Conservation (phyloP, 2,797 vertebrate genomes). For the Bucorvus abyssinicus region DNA sequence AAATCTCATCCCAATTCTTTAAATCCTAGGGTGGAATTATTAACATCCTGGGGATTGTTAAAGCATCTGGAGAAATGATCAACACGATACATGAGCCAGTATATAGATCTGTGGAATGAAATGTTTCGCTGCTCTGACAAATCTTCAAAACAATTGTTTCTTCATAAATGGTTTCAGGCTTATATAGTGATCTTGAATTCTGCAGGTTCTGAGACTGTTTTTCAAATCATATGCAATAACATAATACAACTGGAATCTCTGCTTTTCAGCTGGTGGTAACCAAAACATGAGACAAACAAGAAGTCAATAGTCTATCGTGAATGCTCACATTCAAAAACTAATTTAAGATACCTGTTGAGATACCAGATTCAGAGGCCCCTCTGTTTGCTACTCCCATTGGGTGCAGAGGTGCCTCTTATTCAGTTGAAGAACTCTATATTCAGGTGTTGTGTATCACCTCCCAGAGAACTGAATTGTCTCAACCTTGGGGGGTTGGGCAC, state of each 20-base stretch:
- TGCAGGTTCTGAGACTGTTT: not conserved
- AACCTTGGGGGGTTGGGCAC: not conserved
- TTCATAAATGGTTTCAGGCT: not conserved
- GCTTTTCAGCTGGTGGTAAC: not conserved
- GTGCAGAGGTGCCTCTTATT: not conserved
- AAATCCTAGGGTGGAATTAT: not conserved
- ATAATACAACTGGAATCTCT: not conserved
- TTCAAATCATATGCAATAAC: not conserved
- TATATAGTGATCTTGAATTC: not conserved
- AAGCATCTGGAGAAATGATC: not conserved
- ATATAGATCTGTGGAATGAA: not conserved
- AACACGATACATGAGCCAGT: not conserved
- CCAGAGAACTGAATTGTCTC: not conserved
- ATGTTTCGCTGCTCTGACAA: not conserved
- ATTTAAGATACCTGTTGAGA: not conserved
- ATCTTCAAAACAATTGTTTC: not conserved
- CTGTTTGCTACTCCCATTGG: not conserved
- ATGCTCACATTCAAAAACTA: not conserved
- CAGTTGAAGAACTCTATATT: not conserved
- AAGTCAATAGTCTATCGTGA: not conserved
- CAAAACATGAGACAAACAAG: not conserved
- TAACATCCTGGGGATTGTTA: not conserved
- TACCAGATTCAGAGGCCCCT: not conserved
- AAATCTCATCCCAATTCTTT: not conserved
- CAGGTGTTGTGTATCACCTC: not conserved